phyloP scores from a whole-genome alignment of 23 tunicate species.

The Ciona savignyi region DNA sequence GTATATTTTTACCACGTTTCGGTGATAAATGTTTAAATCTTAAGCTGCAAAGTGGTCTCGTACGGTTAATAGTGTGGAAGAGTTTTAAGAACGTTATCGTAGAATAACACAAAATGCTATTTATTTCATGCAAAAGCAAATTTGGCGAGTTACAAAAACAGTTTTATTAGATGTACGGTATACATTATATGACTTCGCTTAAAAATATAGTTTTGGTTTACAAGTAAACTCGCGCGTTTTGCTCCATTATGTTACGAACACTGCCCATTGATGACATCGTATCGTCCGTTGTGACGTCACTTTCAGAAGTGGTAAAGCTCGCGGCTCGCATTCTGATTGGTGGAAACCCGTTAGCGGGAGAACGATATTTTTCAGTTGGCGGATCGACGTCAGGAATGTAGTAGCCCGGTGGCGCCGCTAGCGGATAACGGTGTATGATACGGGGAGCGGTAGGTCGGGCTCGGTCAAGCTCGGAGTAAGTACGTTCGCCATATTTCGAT shows the following conservation, averaged over 20 bases:
- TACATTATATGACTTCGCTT: too few species aligned
- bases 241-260: not conserved
- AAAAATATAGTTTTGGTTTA: too few species aligned
- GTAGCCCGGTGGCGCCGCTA: constrained; percentile 81
- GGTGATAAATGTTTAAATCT: too few species aligned
- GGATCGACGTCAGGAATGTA: constrained; percentile 88
- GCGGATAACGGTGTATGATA: constrained; percentile 31
- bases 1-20: too few species aligned
- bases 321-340: constrained; percentile 62
- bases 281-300: constrained; percentile 57
- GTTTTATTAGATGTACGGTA: too few species aligned
- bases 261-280: constrained; percentile 16
- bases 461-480: not conserved
- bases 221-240: constrained; percentile 5
- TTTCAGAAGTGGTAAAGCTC: constrained; percentile 67
- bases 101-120: too few species aligned
- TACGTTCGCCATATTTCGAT: not conserved
- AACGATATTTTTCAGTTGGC: constrained; percentile 45
- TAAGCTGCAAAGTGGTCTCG: too few species aligned
- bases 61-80: too few species aligned
- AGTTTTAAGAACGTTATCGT: too few species aligned
- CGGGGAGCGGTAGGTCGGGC: constrained; percentile 1
- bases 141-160: too few species aligned
- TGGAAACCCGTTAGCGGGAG: constrained; percentile 78
- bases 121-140: too few species aligned